Conservation (phyloP, 1,140 invertebrate species). For the Bombus terrestris region DNA sequence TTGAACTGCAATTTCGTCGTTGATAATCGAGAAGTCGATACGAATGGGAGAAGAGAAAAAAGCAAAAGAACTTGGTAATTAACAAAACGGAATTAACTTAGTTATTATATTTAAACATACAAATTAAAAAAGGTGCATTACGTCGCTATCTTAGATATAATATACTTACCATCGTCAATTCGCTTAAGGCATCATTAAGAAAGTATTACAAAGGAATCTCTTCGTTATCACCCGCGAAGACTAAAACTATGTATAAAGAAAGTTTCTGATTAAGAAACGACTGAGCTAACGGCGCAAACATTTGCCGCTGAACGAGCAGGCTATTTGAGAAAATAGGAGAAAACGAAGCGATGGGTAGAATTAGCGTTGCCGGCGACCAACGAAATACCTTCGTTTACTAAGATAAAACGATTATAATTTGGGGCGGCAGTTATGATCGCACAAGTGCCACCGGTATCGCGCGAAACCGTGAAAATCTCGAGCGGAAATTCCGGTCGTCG, state of each 20-base stretch:
- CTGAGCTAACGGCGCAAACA: neutral
- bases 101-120: too few species aligned
- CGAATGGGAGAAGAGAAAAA: too few species aligned
- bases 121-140: too few species aligned
- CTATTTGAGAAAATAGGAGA: neutral
- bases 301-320: neutral
- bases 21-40: too few species aligned
- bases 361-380: neutral
- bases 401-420: neutral
- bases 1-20: too few species aligned
- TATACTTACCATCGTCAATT: neutral
- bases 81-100: too few species aligned
- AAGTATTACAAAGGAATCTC: neutral
- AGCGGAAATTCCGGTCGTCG: neutral
- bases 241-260: neutral
- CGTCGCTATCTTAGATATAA: too few species aligned
- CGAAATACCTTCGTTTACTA: neutral
- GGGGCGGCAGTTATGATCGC: neutral
- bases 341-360: neutral
- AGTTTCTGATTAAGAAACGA: neutral
- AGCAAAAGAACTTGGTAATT: too few species aligned
- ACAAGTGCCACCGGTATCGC: neutral
- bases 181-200: neutral
- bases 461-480: conserved; percentile 7
- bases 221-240: too few species aligned